Base-by-base conservation (phyloP, 2,113 vertebrate species). In the Cyanoderma ruficeps region DNA sequence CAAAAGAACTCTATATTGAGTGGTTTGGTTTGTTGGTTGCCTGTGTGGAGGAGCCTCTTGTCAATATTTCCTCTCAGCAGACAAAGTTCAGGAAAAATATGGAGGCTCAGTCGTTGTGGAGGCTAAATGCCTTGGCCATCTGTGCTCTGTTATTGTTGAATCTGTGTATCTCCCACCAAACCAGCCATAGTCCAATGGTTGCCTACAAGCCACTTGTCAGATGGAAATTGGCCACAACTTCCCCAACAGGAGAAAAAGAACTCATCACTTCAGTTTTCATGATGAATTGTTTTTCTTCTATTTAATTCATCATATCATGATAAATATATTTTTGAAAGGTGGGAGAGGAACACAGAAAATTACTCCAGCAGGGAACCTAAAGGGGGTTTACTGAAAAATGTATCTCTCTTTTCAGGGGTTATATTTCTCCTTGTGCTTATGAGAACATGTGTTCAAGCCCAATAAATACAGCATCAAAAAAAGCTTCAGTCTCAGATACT, bases 91-190 rank as follows among this genome's bases (percentile, higher is more conserved):
- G 33, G 13, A 15, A 42, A 74, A 35, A 35, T 56, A 46, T 11
- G 23, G 21, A 56, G 11, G 3, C 41, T 67, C 3, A 33, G 27
- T 70, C 0, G 0, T 37, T 27, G 2, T 23, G 31, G 37, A 79
- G 10, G 14, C 11, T 79, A 75, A 90, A 79, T 50, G 30, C 15
- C 30, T 63, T 63, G 25, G 13, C 23, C 42, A 3, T 37, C n/a
- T 70, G 31, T 79, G 23, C 31, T 82, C 31, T 46, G 46, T 8
- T 74, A 17, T 21, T 55, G 22, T 13, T 64, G 33, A 68, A 28
- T 44, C 52, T 10, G 17, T 41, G 2, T 31, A 22, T 61, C 35
- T 83, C 35, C 17, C 35, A 57, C 57, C 50, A 91, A 52, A 49
- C 4, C 31, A 89, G 13, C 24, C 1, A 0, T 10, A 57, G 37